Conservation (phyloP, 2,888 invertebrate genomes). For the Schizaphis graminum region DNA sequence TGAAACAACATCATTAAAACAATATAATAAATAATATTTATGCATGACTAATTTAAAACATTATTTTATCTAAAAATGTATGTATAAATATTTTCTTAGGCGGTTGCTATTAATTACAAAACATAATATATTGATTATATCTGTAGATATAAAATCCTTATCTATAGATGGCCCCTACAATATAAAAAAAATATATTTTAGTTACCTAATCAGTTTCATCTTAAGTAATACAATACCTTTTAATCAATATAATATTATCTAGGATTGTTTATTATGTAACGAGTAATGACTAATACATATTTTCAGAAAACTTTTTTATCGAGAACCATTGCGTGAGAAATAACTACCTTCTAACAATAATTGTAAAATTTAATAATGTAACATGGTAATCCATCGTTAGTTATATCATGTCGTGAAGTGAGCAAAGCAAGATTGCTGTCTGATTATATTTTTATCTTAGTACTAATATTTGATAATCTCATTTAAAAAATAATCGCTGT, state of each 20-base stretch:
- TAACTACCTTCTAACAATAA: background rate
- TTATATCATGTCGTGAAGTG: background rate
- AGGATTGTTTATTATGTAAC: background rate
- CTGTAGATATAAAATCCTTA: background rate
- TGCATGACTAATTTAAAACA: background rate
- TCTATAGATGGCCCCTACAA: background rate
- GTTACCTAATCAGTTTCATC: background rate
- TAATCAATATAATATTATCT: background rate
- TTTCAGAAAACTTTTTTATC: background rate
- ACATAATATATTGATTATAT: background rate
- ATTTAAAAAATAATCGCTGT: background rate
- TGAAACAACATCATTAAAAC: background rate
- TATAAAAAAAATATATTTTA: background rate
- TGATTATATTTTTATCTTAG: background rate
- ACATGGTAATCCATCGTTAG: background rate
- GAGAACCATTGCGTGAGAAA: background rate
- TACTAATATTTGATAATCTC: background rate
- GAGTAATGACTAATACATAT: constrained; percentile 1
- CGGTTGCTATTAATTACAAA: background rate
- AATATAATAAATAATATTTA: background rate
- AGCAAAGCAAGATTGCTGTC: background rate
- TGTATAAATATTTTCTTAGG: background rate
- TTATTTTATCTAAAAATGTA: background rate
- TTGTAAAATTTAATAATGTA: background rate
- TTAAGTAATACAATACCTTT: background rate